Evolutionary conservation across 2,113 vertebrate species (phyloP).

Genomic region (Myxocyprinus asiaticus): DNA sequence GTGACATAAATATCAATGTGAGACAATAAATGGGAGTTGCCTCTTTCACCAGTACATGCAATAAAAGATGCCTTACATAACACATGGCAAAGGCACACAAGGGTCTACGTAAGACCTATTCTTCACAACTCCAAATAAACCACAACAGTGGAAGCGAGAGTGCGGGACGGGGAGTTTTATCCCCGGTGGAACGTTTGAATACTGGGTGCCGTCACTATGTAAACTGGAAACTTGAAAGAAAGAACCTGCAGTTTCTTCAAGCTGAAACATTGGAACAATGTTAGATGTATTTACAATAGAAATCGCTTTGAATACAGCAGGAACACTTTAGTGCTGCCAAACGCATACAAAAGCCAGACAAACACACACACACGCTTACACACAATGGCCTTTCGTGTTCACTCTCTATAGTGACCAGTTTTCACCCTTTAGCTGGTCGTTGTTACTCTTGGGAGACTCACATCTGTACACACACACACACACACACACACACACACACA

Average conservation of each 20-base stretch:
- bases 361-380: conserved; percentile 31
- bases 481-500: no score
- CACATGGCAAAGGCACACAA: conserved; percentile 12
- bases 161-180: not conserved
- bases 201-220: not conserved
- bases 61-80: not conserved
- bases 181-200: no score
- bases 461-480: no score
- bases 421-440: no score
- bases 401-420: no score
- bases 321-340: conserved; percentile 42
- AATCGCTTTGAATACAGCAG: conserved; percentile 28
- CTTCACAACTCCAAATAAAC: conserved; percentile 6
- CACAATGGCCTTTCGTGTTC: no score
- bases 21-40: no score
- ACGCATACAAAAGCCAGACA: conserved; percentile 11
- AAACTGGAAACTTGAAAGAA: conserved; percentile 19
- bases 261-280: conserved; percentile 32
- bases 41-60: no score
- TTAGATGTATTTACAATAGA: conserved; percentile 41
- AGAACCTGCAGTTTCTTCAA: conserved; percentile 26
- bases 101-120: no score
- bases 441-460: no score
- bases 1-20: no score
- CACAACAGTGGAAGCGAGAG: conserved; percentile 11